Base-by-base conservation (phyloP, 1,140 invertebrate genomes). In the Heterodera schachtii region DNA sequence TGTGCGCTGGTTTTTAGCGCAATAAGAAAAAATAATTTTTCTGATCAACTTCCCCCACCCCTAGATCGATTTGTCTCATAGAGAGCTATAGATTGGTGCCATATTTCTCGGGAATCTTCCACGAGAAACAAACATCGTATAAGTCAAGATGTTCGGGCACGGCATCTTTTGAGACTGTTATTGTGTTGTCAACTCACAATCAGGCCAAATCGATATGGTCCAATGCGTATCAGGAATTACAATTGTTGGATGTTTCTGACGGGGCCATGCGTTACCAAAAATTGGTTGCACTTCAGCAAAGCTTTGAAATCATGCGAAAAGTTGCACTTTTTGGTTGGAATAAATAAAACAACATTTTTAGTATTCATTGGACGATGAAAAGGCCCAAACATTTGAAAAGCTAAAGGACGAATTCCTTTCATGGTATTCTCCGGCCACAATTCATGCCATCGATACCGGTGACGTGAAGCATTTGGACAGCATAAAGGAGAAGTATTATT, bases 181-280 rank as follows among this genome's bases (percentile, higher is more conserved):
- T 31, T 31, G 31, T 31, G 31, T 31, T 31, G 31, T 31, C 21
- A 81, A 7, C n/a, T 16, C 19, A 44, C 21, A 60, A 87, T 79
- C 73, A 86, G 86, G 87, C 85, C 21, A 86, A 88, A 80, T 82
- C 71, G 31, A 19, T 81, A 31, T 86, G 85, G 85, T 47, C 73
- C 2, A 80, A 77, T 4, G 67, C 80, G 0, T 86, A 73, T 21
- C 73, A 83, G 31, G 83, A 84, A 83, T n/a, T 82, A 8, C 84
- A 82, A 70, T 49, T 79, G 19, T 43, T 88, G 52, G 81, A 80
- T n/a, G 49, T 79, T 66, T 52, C 76, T 16, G 86, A 86, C 46
- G 75, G 75, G 31, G 74, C 81, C 43, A 69, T 89, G 44, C 52
- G 84, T 44, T 86, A 84, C 64, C 49, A 82, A 44, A 81, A 86